Conservation (phyloP, 35 echinoderm and acorn worm species). For the Diadema setosum region DNA sequence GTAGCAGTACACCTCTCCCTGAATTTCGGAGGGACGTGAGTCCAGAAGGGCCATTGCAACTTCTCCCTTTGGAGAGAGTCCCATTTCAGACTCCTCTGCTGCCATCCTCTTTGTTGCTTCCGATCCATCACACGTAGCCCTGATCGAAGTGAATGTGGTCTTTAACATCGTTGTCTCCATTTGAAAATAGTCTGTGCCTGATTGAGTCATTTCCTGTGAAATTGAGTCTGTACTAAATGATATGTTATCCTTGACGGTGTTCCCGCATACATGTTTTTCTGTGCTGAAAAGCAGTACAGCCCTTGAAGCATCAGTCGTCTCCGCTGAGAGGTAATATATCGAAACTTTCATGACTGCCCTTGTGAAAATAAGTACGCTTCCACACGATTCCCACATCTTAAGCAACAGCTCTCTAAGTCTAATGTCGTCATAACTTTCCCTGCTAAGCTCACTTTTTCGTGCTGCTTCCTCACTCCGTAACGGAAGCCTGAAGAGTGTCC, state of each 20-base stretch:
- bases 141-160: too few relatives aligned
- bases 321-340: constrained; percentile 6
- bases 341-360: constrained; percentile 59
- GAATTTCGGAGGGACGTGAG: background rate
- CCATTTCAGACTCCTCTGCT: too few relatives aligned
- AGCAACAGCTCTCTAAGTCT: constrained; percentile 23
- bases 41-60: background rate
- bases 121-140: too few relatives aligned
- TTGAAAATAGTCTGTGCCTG: too few relatives aligned
- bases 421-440: constrained; percentile 5
- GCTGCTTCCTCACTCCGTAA: constrained; percentile 39
- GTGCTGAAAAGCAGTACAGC: background rate
- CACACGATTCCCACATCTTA: background rate
- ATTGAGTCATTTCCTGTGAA: too few relatives aligned
- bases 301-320: background rate
- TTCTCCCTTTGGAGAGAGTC: too few relatives aligned
- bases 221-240: too few relatives aligned
- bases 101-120: too few relatives aligned
- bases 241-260: too few relatives aligned
- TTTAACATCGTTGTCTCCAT: too few relatives aligned
- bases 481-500: constrained; percentile 80
- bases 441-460: constrained; percentile 14
- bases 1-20: constrained; percentile 32
- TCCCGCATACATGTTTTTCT: background rate
- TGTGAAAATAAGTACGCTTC: constrained; percentile 67